Evolutionary conservation across 2,797 vertebrate genomes (phyloP).

Genomic region (Gymnothorax reevesii): DNA sequence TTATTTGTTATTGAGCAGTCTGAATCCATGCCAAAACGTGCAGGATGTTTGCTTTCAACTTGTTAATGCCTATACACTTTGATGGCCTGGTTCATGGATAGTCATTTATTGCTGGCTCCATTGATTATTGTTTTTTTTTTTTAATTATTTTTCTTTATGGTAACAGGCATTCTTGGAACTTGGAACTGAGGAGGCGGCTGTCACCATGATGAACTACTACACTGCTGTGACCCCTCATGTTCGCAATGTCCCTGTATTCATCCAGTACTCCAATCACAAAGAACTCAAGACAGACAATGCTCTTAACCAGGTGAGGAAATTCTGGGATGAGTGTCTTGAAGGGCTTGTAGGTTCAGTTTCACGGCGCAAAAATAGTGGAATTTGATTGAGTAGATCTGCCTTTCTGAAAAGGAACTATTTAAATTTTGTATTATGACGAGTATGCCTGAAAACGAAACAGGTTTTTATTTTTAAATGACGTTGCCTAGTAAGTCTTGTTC

Average conservation of each 20-base stretch:
- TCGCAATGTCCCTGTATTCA: slow-evolving; percentile 93
- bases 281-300: slow-evolving; percentile 96
- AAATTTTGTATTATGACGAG: no score
- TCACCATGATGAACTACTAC: slow-evolving; percentile 98
- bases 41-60: background rate
- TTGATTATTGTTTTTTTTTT: slow-evolving; percentile 8
- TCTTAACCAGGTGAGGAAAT: slow-evolving; percentile 86
- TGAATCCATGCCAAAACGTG: background rate
- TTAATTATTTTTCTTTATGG: no score
- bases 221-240: slow-evolving; percentile 92
- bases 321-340: background rate
- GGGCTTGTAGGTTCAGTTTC: background rate
- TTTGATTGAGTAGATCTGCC: no score
- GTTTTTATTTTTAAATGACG: no score
- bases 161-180: slow-evolving; percentile 94
- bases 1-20: background rate
- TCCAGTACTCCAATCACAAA: slow-evolving; percentile 98
- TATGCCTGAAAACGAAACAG: no score
- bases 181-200: slow-evolving; percentile 93
- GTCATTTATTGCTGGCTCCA: background rate
- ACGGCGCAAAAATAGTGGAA: no score
- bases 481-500: no score
- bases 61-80: background rate
- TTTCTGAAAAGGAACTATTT: no score
- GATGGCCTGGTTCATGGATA: background rate